Evolutionary conservation across 2,797 vertebrate species (phyloP), one percentile per base, ranked within the genome.

Genomic region (Pantherophis vulpinus): DNA sequence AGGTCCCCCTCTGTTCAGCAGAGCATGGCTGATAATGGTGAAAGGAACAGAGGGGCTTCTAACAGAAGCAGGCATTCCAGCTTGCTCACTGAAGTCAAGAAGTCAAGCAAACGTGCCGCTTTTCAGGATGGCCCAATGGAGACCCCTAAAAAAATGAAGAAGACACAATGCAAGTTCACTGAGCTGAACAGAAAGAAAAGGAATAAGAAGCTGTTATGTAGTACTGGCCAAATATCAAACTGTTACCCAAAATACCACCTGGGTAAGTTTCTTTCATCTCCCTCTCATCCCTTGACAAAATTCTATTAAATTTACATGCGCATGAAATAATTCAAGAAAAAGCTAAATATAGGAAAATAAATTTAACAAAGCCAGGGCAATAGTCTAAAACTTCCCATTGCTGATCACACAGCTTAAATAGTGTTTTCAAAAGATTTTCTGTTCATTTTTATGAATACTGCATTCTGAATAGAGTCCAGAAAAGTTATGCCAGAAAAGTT

Each of bases 171-270:
- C 97, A 97, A 97, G 95, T 96, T 95, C 96, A 96, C 97, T 96
- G 97, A 98, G 94, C 95, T 97, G 95, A 94, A 95, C 93, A 91
- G 97, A 96, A 97, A 97, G 93, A 98, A 98, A 97, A 97, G 95
- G 94, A 96, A 96, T 97, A 98, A 98, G 96, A 97, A 94, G 91
- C 97, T 96, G 94, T 97, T 97, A 96, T 97, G 96, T 97, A 98
- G 66, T 97, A 97, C 94, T 97, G 97, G 97, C 97, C 97, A 97
- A 97, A 97, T 97, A 96, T 93, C 97, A 97, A 97, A 96, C 95
- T 97, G 97, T 97, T 98, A 98, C 98, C 97, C 98, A 95, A 99
- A 99, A 98, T 98, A 98, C 97, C 98, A 99, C 94, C 96, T 99
- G 94, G 99, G 99, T 99, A 99, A 99, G 98, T 97, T 97, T 63